Evolutionary conservation across 2,888 invertebrate species (phyloP).

Genomic region (Cabera pusaria): DNA sequence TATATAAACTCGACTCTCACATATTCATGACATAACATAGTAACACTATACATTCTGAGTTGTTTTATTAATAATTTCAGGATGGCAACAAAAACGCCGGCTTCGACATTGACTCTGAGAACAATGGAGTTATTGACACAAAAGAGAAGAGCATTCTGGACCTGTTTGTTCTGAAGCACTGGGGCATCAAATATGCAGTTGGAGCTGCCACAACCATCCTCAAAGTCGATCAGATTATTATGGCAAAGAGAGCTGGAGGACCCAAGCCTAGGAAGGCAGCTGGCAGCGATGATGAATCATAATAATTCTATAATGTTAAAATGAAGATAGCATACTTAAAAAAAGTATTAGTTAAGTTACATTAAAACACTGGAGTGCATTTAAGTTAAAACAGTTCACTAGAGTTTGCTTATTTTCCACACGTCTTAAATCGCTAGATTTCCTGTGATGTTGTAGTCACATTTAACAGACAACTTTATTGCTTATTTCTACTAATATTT

Average conservation of each 20-base stretch:
- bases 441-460: slow-evolving; percentile 9
- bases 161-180: slow-evolving; percentile 92
- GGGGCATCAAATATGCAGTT: slow-evolving; percentile 98
- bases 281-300: slow-evolving; percentile 89
- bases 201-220: slow-evolving; percentile 96
- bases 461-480: slow-evolving; percentile 2
- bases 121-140: slow-evolving; percentile 88
- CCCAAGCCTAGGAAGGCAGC: slow-evolving; percentile 90
- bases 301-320: slow-evolving; percentile 21
- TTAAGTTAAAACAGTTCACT: slow-evolving; percentile 16
- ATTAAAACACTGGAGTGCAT: slow-evolving; percentile 19
- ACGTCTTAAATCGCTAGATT: slow-evolving; percentile 19
- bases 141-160: slow-evolving; percentile 91
- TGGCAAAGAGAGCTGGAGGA: slow-evolving; percentile 98
- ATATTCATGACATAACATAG: too few relatives aligned
- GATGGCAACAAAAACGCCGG: slow-evolving; percentile 92
- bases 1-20: too few relatives aligned
- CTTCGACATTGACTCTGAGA: slow-evolving; percentile 93
- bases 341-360: slow-evolving; percentile 30
- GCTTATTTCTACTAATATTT: slow-evolving; percentile 9
- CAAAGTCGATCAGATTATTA: slow-evolving; percentile 98
- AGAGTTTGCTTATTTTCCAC: background rate
- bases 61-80: slow-evolving; percentile 51
- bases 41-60: too few relatives aligned
- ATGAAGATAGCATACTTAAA: slow-evolving; percentile 16